Evolutionary conservation across 2,113 vertebrate species (phyloP), one percentile per base, ranked within the genome.

Genomic region (Aptenodytes patagonicus): DNA sequence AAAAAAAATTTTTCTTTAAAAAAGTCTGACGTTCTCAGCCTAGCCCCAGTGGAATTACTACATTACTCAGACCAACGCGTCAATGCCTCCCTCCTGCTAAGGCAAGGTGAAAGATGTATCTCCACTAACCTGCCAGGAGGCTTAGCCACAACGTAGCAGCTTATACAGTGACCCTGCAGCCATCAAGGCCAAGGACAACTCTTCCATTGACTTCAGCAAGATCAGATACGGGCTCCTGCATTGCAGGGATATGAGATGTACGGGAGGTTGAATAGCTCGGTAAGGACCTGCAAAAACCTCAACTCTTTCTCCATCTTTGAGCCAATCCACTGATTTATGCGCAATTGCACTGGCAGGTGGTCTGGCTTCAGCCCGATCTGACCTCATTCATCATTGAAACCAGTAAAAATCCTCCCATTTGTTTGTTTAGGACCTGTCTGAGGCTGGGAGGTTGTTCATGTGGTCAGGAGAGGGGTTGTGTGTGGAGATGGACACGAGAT

Each of bases 391-490:
- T 86, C 96, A 82, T 6, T 82, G 76, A 97, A 95, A 71, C 65
- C 57, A 68, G 58, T 75, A 83, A 87, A 94, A 89, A 51, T 79
- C 42, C 47, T 95, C 80, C 51, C 49, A 34, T 89, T 87, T 93
- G 66, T 94, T 97, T 97, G 86, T 52, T 86, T 92, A 92, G 80
- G 85, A 81, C 68, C 83, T 94, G 75, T 46, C 54, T 71, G 90
- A 83, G 94, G 82, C 76, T 81, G 70, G 49, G 58, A 81, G 76
- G 47, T 73, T 90, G 58, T 89, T 95, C 10, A 15, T 78, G 80
- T 5, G 69, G 94, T 89, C 76, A 75, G 83, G 76, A 90, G 51
- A 83, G 76, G 68, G 60, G 34, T 3, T 94, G 36, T 52, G 24
- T 73, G 69, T 84, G 51, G 75, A 90, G 55, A 34, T n/a, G 57